These are phyloP conservation scores for Mustela lutreola DNA, from an alignment of 2,113 vertebrate species.

Conservation along the genomic window DNA sequence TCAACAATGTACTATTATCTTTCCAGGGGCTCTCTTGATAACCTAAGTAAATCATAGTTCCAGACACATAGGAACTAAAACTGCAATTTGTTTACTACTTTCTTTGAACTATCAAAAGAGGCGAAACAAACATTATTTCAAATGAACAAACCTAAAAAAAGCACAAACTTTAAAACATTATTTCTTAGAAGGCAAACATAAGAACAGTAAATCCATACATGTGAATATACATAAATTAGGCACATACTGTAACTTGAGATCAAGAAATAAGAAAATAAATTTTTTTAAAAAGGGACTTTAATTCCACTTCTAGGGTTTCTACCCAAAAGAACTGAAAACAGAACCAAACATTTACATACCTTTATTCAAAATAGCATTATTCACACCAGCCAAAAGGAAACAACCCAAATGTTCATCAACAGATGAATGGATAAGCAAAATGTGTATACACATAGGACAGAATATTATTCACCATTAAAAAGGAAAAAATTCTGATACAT, in stretches of 20 bases:
- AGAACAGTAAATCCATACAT: not conserved
- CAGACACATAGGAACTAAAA: not conserved
- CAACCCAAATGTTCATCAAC: not conserved
- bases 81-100: not conserved
- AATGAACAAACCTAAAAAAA: not conserved
- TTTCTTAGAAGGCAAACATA: not conserved
- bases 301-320: not conserved
- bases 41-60: not conserved
- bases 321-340: conserved; percentile 22
- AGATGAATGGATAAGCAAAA: not conserved
- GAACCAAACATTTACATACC: not conserved
- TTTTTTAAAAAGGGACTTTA: not conserved
- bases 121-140: conserved; percentile 21
- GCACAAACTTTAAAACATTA: not conserved
- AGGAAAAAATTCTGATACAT: not conserved
- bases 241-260: not conserved
- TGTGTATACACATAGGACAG: not conserved
- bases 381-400: not conserved
- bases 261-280: not conserved
- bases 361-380: not conserved
- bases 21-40: conserved; percentile 16
- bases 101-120: not conserved
- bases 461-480: not conserved
- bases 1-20: not conserved
- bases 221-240: not conserved